Base-by-base conservation (phyloP, 2,797 vertebrate species). In the Stomatorhinus walkeri region DNA sequence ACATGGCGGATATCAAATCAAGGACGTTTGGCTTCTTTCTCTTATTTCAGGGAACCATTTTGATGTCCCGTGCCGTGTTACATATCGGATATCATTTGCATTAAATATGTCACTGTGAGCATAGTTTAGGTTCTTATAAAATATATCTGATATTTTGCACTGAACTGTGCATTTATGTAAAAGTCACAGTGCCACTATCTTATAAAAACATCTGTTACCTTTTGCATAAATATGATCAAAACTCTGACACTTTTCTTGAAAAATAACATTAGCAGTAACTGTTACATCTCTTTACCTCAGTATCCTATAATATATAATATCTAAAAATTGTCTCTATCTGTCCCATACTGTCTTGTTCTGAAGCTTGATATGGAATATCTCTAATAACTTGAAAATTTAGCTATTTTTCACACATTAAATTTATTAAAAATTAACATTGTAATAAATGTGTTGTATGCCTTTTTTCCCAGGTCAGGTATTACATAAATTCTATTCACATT, bases 401-500 rank as follows among this genome's bases (percentile, higher is more conserved):
- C 40, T 4, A 19, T 49, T 32, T 36, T 83, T 83, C 49, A 85
- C 22, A 85, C 9, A 49, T 51, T 14, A 85, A 85, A 24, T 51
- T 1, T 43, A 83, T 56, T 56, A 87, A 64, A 24, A 59, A 88
- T 56, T n/a, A 83, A 81, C 52, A 43, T 24, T 88, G 36, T 83
- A 36, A 88, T 81, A 83, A 43, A 81, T 46, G 49, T 4, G 40
- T 14, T 81, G 64, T 43, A 48, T 43, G 52, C 28, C 51, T 56
- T 83, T 54, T 52, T 83, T 1, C n/a, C 16, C 36, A 88, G 68
- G 28, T 81, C 36, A 76, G 28, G 32, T 81, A 59, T 49, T 79
- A 88, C 19, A 46, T 88, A 56, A 88, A 83, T 88, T 40, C 72
- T 52, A 54, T 59, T 88, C 87, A 88, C 49, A 88, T 56, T 40